phyloP scores from a whole-genome alignment of 2,888 invertebrate genomes.

The Pocota personata region DNA sequence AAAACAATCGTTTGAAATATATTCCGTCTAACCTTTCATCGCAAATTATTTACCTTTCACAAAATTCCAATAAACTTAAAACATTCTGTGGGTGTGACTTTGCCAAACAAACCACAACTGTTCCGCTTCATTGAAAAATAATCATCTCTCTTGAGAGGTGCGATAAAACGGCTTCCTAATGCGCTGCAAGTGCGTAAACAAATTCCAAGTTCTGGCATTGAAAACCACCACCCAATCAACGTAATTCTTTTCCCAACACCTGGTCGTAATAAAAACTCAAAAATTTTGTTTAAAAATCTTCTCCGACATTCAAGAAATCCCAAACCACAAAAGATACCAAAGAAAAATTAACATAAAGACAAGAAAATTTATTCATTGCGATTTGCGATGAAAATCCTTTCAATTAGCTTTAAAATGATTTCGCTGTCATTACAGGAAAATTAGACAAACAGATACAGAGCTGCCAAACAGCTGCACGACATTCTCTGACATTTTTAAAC shows the following conservation, averaged over 20 bases:
- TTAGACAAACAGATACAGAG: slow-evolving; percentile 14
- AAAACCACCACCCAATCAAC: slow-evolving; percentile 1
- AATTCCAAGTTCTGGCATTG: slow-evolving; percentile 51
- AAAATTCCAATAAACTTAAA: slow-evolving; percentile 36
- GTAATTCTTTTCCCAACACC: slow-evolving; percentile 20
- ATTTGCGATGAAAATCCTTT: slow-evolving; percentile 38
- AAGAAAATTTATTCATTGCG: not conserved
- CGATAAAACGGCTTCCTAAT: slow-evolving; percentile 32
- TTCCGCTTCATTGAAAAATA: slow-evolving; percentile 3
- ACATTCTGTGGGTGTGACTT: not conserved
- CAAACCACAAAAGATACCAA: not conserved
- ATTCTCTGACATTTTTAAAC: slow-evolving; percentile 17
- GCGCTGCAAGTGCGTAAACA: slow-evolving; percentile 27
- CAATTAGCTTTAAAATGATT: slow-evolving; percentile 56
- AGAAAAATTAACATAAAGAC: not conserved
- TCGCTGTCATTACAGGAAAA: slow-evolving; percentile 46
- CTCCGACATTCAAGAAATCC: not conserved
- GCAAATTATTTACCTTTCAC: slow-evolving; percentile 47
- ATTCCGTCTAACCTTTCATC: slow-evolving; percentile 11
- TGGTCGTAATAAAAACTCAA: slow-evolving; percentile 38
- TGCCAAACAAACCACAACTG: slow-evolving; percentile 2
- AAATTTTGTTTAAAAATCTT: not conserved
- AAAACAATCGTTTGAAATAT: slow-evolving; percentile 15
- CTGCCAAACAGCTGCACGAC: slow-evolving; percentile 56
- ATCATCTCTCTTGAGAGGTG: slow-evolving; percentile 10